Base-by-base conservation (phyloP, 2,113 vertebrate genomes). In the Cepphus grylle region DNA sequence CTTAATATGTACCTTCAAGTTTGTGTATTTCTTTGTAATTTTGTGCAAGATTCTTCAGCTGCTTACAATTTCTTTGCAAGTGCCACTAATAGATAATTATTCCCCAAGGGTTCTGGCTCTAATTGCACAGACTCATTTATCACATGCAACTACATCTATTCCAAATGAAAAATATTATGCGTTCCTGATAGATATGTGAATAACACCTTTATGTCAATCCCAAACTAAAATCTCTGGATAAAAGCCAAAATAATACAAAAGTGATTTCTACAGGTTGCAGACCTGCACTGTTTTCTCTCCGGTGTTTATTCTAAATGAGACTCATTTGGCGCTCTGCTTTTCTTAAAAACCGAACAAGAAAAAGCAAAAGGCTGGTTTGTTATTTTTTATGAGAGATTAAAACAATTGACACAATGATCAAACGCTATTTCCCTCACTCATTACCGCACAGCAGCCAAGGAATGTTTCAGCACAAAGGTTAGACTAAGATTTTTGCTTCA, bases 71-170 rank as follows among this genome's bases (percentile, higher is more conserved):
- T 45, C 59, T 96, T 95, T 93, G 85, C 89, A 96, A 79, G 69
- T 95, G 77, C 58, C 71, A 76, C 59, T 85, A 87, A 91, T 36
- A 90, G 78, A 93, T 95, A 97, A 95, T 96, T 97, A 96, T 94
- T 97, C 76, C 82, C 63, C 22, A 36, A 89, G 90, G 91, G 70
- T 67, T 97, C 92, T 93, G 69, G 45, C 79, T 93, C 47, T 95
- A 96, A 96, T 95, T 94, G 56, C 69, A 93, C 21, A 26, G 36
- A 67, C 47, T 95, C 79, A 88, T 97, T 97, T 97, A 93, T 96
- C 86, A 97, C 77, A 90, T 93, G 88, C 69, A 86, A 97, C 98
- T 97, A 88, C 61, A 96, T 86, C 66, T 91, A 97, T 96, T 97
- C 53, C 83, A 91, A 72, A 92, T 91, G 84, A 70, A 70, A 95